Evolutionary conservation across 1,140 invertebrate species (phyloP).

Genomic region (Cydia pomonella): DNA sequence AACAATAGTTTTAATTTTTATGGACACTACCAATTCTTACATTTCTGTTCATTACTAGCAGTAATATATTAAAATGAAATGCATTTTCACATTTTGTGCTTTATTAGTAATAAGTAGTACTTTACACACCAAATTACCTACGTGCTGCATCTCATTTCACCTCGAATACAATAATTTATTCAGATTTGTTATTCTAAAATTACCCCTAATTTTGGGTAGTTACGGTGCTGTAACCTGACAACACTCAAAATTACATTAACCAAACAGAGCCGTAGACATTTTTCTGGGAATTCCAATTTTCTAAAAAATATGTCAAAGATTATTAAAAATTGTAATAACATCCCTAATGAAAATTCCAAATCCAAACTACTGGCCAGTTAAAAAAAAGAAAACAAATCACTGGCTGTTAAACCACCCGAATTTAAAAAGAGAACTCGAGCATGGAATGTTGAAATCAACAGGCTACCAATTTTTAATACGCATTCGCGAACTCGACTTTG

Average conservation of each 20-base stretch:
- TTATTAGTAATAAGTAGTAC: conserved; percentile 8
- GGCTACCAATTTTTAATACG: conserved; percentile 76
- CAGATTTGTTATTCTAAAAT: conserved; percentile 2
- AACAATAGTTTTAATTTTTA: too few species aligned
- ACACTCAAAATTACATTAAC: conserved; percentile 17
- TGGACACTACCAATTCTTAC: too few species aligned
- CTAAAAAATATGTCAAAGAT: conserved; percentile 7
- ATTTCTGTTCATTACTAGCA: too few species aligned
- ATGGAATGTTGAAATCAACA: conserved; percentile 71
- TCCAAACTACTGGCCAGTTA: conserved; percentile 48
- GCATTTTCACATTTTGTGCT: neutral
- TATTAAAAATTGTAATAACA: conserved; percentile 4
- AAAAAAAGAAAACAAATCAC: conserved; percentile 66
- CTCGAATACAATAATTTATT: neutral
- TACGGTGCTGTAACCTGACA: conserved; percentile 1
- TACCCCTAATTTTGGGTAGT: neutral
- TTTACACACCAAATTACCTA: neutral
- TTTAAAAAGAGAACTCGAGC: conserved; percentile 67
- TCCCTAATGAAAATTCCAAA: conserved; percentile 36
- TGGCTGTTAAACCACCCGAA: conserved; percentile 55
- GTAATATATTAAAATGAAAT: neutral
- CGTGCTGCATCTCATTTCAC: conserved; percentile 7
- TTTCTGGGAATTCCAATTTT: neutral
- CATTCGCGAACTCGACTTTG: conserved; percentile 43
- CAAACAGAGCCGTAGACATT: neutral